A percentile compares a stretch with the other conserved stretches of the same genome.
phyloP scores from a whole-genome alignment of 2,888 invertebrate genomes.

The Drosophila ustulata region DNA sequence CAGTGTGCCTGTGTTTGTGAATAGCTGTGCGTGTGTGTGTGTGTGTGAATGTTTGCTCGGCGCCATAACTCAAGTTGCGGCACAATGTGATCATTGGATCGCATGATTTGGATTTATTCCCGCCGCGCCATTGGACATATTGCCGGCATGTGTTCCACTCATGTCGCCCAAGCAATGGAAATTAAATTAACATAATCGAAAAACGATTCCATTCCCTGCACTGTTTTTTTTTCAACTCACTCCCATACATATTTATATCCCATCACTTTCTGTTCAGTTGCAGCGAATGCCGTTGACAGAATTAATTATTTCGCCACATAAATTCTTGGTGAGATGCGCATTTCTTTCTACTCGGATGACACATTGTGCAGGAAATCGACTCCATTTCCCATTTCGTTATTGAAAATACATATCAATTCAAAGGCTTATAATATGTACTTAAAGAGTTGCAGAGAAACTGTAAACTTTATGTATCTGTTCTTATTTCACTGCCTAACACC shows the following conservation, averaged over 20 bases:
- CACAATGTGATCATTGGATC: constrained; percentile 80
- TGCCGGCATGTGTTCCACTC: constrained; percentile 78
- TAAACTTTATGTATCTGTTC: neutral
- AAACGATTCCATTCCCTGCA: constrained; percentile 63
- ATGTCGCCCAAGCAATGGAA: constrained; percentile 68
- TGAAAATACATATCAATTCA: neutral
- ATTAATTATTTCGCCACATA: constrained; percentile 82
- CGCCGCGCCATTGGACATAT: constrained; percentile 79
- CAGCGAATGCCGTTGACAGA: constrained; percentile 69
- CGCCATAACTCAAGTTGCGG: constrained; percentile 79
- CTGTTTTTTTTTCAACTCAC: constrained; percentile 12
- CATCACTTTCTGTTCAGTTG: constrained; percentile 68
- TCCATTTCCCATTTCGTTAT: constrained; percentile 12
- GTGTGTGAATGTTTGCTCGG: constrained; percentile 44
- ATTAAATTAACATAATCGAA: constrained; percentile 81
- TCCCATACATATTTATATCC: constrained; percentile 61
- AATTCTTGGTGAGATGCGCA: constrained; percentile 54
- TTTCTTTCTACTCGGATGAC: constrained; percentile 20
- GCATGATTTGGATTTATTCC: constrained; percentile 81
- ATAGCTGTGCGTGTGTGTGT: constrained; percentile 27
- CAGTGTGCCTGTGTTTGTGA: constrained; percentile 26
- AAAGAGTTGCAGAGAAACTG: neutral
- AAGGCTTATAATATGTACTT: neutral
- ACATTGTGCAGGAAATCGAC: constrained; percentile 28
- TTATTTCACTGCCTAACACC: neutral